phyloP scores from a whole-genome alignment of 2,113 vertebrate genomes.

The Cottus gobio region DNA sequence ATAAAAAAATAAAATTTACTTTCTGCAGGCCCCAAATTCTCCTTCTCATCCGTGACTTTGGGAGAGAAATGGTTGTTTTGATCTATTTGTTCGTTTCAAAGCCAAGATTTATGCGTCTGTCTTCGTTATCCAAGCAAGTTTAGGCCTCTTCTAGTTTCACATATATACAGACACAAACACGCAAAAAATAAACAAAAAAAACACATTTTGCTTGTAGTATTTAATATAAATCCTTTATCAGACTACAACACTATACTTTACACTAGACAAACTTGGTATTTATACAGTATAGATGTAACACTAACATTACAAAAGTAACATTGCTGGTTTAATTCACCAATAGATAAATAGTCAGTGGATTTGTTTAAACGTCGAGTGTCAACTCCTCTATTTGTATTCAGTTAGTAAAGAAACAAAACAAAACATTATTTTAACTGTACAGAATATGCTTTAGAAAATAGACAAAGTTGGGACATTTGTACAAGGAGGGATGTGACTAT shows the following conservation, averaged over 20 bases:
- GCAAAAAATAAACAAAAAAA: background rate
- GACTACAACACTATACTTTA: background rate
- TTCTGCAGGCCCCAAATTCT: background rate
- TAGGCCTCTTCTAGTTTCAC: background rate
- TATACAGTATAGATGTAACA: background rate
- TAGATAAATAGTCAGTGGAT: background rate
- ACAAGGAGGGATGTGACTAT: constrained; percentile 24
- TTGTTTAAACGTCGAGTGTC: background rate
- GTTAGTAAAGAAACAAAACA: constrained; percentile 61
- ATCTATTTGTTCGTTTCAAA: background rate
- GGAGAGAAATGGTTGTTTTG: background rate
- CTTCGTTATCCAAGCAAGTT: background rate
- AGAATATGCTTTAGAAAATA: constrained; percentile 50
- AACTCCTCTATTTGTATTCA: background rate
- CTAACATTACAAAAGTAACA: background rate
- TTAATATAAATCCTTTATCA: constrained; percentile 31
- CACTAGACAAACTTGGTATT: background rate
- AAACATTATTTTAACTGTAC: constrained; percentile 68
- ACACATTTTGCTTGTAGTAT: background rate
- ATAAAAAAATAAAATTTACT: background rate
- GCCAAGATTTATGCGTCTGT: background rate
- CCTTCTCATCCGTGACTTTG: background rate
- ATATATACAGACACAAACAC: background rate
- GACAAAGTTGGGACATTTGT: constrained; percentile 33
- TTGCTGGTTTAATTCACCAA: background rate